Conservation (phyloP, 2,113 vertebrate genomes). For the Prietella phreatophila region DNA sequence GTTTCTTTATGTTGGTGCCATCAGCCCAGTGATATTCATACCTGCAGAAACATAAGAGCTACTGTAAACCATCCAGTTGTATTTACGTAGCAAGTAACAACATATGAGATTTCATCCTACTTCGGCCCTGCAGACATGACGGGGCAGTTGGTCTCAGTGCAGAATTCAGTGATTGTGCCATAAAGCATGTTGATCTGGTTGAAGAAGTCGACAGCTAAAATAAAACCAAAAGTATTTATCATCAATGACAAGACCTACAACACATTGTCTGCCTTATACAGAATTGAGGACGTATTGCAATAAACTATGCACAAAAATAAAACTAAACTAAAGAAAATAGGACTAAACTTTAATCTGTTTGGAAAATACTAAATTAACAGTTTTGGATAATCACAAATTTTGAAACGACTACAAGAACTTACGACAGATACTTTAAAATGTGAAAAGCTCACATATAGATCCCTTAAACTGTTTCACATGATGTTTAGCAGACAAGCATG, state of each 20-base stretch:
- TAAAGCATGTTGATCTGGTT: slow-evolving; percentile 99
- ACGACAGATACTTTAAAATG: background rate
- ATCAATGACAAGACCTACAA: background rate
- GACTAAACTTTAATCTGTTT: background rate
- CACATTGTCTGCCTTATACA: background rate
- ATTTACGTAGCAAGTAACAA: background rate
- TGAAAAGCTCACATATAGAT: background rate
- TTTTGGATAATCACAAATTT: background rate
- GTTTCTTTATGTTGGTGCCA: slow-evolving; percentile 96
- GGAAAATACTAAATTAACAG: background rate
- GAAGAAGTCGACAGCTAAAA: slow-evolving; percentile 93
- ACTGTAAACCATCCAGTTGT: background rate
- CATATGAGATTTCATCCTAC: slow-evolving; percentile 61
- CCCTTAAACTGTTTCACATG: background rate
- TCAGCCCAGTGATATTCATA: slow-evolving; percentile 98
- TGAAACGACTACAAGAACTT: background rate
- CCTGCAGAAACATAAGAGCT: slow-evolving; percentile 61
- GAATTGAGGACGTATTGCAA: background rate
- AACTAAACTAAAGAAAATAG: background rate
- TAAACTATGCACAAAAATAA: background rate
- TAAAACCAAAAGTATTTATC: background rate
- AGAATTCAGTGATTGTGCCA: slow-evolving; percentile 96
- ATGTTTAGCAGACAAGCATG: background rate
- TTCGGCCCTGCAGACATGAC: slow-evolving; percentile 96
- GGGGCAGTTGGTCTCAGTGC: slow-evolving; percentile 87